Evolutionary conservation across 2,888 invertebrate species (phyloP).

Genomic region (Auanema freiburgensis): DNA sequence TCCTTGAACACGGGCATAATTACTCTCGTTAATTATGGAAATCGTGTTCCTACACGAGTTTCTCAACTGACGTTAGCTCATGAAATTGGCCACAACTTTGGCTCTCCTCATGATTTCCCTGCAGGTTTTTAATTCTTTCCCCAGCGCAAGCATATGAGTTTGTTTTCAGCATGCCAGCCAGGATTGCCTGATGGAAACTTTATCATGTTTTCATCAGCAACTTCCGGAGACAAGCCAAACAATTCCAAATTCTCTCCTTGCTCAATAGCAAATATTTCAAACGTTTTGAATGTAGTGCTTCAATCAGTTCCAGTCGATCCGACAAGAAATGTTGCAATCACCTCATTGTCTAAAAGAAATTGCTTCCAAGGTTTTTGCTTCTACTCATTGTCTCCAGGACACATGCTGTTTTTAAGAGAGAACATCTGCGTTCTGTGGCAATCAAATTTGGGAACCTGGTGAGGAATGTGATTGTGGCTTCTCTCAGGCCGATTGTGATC

Average conservation of each 20-base stretch:
- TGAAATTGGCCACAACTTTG: constrained; percentile 99
- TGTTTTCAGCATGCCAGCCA: constrained; percentile 75
- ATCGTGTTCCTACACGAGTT: constrained; percentile 90
- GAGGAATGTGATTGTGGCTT: constrained; percentile 98
- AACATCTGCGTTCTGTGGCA: constrained; percentile 95
- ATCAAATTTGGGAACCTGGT: constrained; percentile 94
- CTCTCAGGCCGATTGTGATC: constrained; percentile 78
- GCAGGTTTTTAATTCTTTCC: constrained; percentile 26
- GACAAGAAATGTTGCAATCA: constrained; percentile 37
- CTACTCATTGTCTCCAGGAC: neutral
- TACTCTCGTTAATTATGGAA: constrained; percentile 95
- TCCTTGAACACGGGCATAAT: constrained; percentile 97
- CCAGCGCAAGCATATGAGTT: neutral
- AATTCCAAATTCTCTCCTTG: constrained; percentile 82
- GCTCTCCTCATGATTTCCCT: constrained; percentile 75
- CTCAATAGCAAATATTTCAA: constrained; percentile 51
- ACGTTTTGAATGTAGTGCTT: constrained; percentile 58
- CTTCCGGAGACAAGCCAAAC: constrained; percentile 94
- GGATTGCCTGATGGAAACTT: constrained; percentile 91
- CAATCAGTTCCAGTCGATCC: constrained; percentile 56
- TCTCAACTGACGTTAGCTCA: constrained; percentile 96
- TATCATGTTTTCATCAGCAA: constrained; percentile 96
- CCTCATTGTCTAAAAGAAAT: constrained; percentile 78
- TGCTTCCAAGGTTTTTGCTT: constrained; percentile 76
- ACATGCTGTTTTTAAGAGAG: constrained; percentile 73